Base-by-base conservation (phyloP, 2,113 vertebrate genomes). In the Chlorodrepanis virens region DNA sequence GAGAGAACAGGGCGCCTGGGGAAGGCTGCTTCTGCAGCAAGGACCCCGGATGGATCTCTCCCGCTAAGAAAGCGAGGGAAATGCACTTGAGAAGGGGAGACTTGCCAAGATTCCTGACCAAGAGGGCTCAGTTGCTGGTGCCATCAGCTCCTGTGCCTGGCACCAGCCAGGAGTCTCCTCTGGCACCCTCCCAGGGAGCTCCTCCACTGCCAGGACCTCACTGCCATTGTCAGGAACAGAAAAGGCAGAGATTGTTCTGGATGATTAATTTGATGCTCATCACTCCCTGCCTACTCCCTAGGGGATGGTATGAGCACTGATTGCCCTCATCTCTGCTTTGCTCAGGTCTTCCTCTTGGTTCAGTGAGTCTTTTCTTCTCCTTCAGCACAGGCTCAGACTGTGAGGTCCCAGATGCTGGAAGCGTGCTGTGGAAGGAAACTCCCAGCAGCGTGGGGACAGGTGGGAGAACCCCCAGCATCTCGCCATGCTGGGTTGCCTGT, bases 11-110 rank as follows among this genome's bases (percentile, higher is more conserved):
- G 75, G 60, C 0, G 0, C 24, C 18, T 23, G 77, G 35, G 23
- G 21, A 69, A 87, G 53, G 70, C 84, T 83, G 84, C 31, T 76
- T 21, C 29, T 74, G 61, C 54, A 74, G 50, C 57, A 27, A 0
- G 5, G 29, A 71, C 50, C 70, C 70, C 7, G 3, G 50, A 20
- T 14, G 16, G 17, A 18, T 63, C n/a, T 85, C 59, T 85, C 59
- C 56, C 0, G 0, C 42, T 35, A n/a, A 31, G 70, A 31, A 53
- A 52, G 69, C 4, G 0, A 2, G 23, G 17, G 17, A 21, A 52
- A 80, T 40, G 77, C 52, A 27, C 40, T 83, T 77, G 71, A 0
- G 0, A 91, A 80, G 80, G 77, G 75, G 77, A 76, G 6, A 35
- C 65, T 71, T 71, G 81, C 74, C 9, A 27, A 64, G 82, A 77